Evolutionary conservation across 2,888 invertebrate species (phyloP), one percentile per base, ranked within the genome.

Genomic region (Notodonta ziczac): DNA sequence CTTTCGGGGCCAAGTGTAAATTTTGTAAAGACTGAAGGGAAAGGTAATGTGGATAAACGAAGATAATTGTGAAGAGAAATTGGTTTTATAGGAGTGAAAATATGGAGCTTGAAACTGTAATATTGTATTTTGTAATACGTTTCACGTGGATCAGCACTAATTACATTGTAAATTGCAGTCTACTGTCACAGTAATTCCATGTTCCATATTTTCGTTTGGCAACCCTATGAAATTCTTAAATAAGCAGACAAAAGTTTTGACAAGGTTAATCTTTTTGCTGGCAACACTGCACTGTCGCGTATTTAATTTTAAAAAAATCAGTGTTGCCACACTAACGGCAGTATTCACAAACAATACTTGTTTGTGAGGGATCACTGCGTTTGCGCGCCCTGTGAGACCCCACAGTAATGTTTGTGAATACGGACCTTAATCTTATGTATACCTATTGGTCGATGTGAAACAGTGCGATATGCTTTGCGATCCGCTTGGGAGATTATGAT

Each of bases 1-100:
- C 57, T 60, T 65, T 54, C 51, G 56, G 56, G 35, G 48, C 58
- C 59, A 50, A 69, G 73, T 76, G 74, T 74, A 76, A 67, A 80
- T 74, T 74, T 74, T 79, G 80, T 79, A 83, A 89, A 89, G 89
- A 89, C 89, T 89, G 88, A 89, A 80, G 80, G 80, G 70, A 76
- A 76, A 79, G 76, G 65, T 73, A 63, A 80, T 69, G 71, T 75
- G 78, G 73, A 72, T 73, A 74, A 67, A 71, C 65, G 72, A 72
- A 24, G 67, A 67, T 80, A 66, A 73, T 67, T 73, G 69, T 75
- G 63, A 70, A 67, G 73, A 76, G 68, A 76, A 74, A 79, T 78
- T 82, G 81, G 78, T 76, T 83, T 80, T 82, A 74, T 84, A 80
- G 62, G 66, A 72, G 64, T 70, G 66, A 65, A 75, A 60, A 73